Base-by-base conservation (phyloP, 2,113 vertebrate genomes). In the Athene cunicularia region DNA sequence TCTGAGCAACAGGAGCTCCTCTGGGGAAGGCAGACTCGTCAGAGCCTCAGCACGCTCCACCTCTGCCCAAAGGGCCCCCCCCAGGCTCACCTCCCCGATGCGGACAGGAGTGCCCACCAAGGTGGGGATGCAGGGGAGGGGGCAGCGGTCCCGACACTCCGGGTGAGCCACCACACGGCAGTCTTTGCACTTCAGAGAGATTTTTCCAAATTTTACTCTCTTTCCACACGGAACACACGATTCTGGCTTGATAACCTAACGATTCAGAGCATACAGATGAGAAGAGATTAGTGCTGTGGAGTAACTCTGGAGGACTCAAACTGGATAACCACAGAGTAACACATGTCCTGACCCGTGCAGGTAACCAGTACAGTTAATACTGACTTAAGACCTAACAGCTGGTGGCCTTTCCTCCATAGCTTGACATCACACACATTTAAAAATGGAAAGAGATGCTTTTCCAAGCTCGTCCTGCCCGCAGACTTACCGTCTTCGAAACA, bases 161-260 rank as follows among this genome's bases (percentile, higher is more conserved):
- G 99, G 99, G 74, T 99, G 99, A 28, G 99, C 47, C 5, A 99
- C 99, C 66, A 99, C 98, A 24, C 99, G 98, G 97, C 99, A 99
- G 96, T 99, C 99, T 11, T 99, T 97, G 94, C 99, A 99, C 90
- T 99, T 99, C 5, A 99, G 97, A 4, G 99, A 99, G 59, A 99
- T 95, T 97, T 99, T 99, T 12, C 99, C 99, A 98, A 99, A 99
- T 96, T 99, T 99, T 80, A 99, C 99, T 81, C 99, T 98, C 96
- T 99, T 99, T 5, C 99, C 99, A 84, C 99, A 99, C 0, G 99
- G 99, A n/a, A 99, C 99, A 30, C 99, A 99, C 0, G 99, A 99
- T 66, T 99, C 99, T 0, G 99, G 99, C 92, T 99, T 99, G 96
- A 99, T 99, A 96, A 99, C 99, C 99, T 99, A 49, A 32, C 1